Base-by-base conservation (phyloP, 2,888 invertebrate species). In the Lochmaea crataegi region DNA sequence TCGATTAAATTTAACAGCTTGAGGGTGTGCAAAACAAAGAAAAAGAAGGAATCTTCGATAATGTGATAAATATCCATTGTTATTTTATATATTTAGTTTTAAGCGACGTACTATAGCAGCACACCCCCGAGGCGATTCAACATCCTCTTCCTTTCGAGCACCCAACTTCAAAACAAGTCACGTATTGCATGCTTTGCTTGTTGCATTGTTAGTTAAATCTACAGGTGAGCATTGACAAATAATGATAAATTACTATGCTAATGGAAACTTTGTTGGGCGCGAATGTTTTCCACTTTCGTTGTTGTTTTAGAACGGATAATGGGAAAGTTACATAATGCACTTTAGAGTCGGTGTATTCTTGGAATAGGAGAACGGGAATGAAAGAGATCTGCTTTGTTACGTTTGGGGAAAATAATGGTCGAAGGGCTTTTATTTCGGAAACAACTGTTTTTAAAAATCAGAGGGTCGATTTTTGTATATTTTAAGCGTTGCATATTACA, bases 201-300 rank as follows among this genome's bases (percentile, higher is more conserved):
- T 53, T 56, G 51, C 65, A 53, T 26, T 16, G 65, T 51, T 53
- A 26, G 51, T 53, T 56, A 56, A 65, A 65, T 65, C 65, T 51
- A 65, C 65, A 65, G 65, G 65, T 65, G 51, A 53, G 65, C 51
- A 53, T 32, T 53, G 65, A 32, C 53, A 56, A 65, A 65, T 65
- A 65, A 65, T 38, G 41, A 56, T 32, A 26, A 65, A 51, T 65
- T 65, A 12, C 53, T 56, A 56, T 51, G 65, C 53, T 38, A 56
- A 65, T 56, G 51, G 45, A 56, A 65, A 65, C 41, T 56, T 32
- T 38, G 38, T 45, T 53, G 48, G 53, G 53, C 65, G 14, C 5
- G 65, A 53, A 65, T 53, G 53, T 65, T 65, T 53, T 51, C 38
- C 26, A 38, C 53, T 16, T 65, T 65, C n/a, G 53, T 16, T 63